Percentiles rank a stretch among this genome's conserved stretches.
Conservation (phyloP, 2,888 invertebrate species). For the Stenodema calcarata region DNA sequence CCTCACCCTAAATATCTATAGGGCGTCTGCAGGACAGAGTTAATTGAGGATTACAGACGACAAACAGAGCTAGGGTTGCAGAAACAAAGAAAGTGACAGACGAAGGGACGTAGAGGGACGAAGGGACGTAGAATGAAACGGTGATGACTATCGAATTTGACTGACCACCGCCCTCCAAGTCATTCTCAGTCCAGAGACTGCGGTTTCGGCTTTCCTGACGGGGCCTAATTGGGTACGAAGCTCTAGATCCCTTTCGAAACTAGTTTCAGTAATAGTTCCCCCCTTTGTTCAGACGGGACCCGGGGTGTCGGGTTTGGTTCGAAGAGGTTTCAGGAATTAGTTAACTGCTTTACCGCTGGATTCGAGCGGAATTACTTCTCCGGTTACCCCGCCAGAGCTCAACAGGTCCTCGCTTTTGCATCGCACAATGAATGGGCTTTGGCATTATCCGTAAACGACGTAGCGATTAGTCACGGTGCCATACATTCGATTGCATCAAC, state of each 20-base stretch:
- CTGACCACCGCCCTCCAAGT: neutral
- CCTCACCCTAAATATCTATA: neutral
- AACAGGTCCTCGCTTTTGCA: slow-evolving; percentile 21
- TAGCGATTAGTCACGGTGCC: neutral
- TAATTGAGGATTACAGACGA: neutral
- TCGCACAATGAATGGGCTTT: neutral
- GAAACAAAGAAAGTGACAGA: neutral
- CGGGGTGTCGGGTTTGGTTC: neutral
- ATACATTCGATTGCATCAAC: too few relatives aligned
- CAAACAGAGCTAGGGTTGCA: neutral
- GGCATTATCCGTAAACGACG: neutral
- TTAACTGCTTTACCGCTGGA: slow-evolving; percentile 8
- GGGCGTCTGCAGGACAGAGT: neutral
- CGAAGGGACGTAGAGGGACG: neutral
- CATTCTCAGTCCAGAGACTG: neutral
- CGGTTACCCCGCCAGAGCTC: neutral
- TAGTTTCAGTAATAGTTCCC: slow-evolving; percentile 39
- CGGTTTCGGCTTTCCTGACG: slow-evolving; percentile 7
- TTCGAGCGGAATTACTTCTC: slow-evolving; percentile 40
- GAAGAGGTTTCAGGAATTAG: slow-evolving; percentile 32
- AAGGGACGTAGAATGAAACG: neutral
- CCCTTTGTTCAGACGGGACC: neutral
- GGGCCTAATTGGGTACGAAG: slow-evolving; percentile 35
- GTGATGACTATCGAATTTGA: slow-evolving; percentile 1
- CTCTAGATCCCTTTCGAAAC: slow-evolving; percentile 30